Base-by-base conservation (phyloP, 2,888 invertebrate genomes). In the Atherix ibis region DNA sequence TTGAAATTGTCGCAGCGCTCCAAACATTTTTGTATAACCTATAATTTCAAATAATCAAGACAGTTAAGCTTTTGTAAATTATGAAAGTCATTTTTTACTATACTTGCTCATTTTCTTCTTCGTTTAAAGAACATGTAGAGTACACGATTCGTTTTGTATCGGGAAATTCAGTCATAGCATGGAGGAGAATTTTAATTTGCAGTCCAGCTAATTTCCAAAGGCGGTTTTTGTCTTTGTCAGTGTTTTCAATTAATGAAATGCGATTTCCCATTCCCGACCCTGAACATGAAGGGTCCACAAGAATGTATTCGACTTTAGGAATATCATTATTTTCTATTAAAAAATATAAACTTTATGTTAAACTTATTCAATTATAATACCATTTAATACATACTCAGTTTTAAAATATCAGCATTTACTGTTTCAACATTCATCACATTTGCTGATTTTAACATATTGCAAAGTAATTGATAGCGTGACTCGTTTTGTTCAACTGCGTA, bases 251-350 rank as follows among this genome's bases (percentile, higher is more conserved):
- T 53, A 56, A 46, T 4, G 50, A 52, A 14, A 58, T 48, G 27
- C 76, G 66, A 43, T 68, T 66, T 27, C 67, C 58, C 58, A 79
- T 73, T 19, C 84, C 95, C 54, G 91, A 87, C 27, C 97, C 95
- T 16, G 91, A 85, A 58, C 98, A 99, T 36, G 91, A 87, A 0
- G 97, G 95, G 63, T 99, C 98, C 0, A 98, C 76, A n/a, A 97
- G 63, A 45, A 94, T 80, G 49, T 87, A 91, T 54, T 88, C 77
- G 0, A 92, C 82, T 44, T 76, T 66, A 18, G 72, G 68, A 47
- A 68, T 69, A 13, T 74, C 68, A 0, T 65, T 58, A 6, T 19
- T 40, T 38, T 4, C 9, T 64, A 41, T 45, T 53, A 51, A 27
- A 17, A 24, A n/a, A 19, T 10, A 4, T n/a, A n/a, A n/a, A n/a